phyloP scores from a whole-genome alignment of 2,888 invertebrate species.

The Brachycybe producta region DNA sequence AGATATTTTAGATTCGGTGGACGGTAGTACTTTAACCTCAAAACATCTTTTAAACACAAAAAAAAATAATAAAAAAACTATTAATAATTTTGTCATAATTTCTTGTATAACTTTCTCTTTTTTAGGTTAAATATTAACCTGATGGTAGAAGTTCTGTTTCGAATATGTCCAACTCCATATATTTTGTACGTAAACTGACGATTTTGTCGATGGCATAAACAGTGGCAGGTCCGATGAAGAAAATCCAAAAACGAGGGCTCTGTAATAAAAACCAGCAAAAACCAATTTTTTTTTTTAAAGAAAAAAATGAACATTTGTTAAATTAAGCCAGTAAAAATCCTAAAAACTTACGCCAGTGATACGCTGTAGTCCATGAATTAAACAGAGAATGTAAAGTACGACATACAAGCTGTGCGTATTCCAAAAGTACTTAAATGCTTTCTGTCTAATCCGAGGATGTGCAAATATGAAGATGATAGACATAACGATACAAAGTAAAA shows the following conservation, averaged over 20 bases:
- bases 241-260: constrained; percentile 77
- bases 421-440: constrained; percentile 93
- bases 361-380: constrained; percentile 81
- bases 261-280: constrained; percentile 23
- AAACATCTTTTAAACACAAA: constrained; percentile 30
- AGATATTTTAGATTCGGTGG: constrained; percentile 89
- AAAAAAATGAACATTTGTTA: background rate
- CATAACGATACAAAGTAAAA: constrained; percentile 76
- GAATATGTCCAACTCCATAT: constrained; percentile 80
- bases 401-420: constrained; percentile 82
- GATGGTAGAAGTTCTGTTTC: constrained; percentile 88
- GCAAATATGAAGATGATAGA: constrained; percentile 94
- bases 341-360: constrained; percentile 57
- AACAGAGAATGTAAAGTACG: constrained; percentile 65
- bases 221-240: constrained; percentile 79
- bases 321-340: background rate
- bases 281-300: background rate
- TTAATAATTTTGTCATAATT: background rate
- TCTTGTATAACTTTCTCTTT: background rate
- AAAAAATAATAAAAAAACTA: constrained; percentile 1
- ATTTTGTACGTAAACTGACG: constrained; percentile 76
- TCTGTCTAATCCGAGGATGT: constrained; percentile 78
- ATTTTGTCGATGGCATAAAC: constrained; percentile 84
- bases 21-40: constrained; percentile 72
- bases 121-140: constrained; percentile 24